These are phyloP conservation scores for Acrossocheilus wenchowensis DNA, from an alignment of 2,797 vertebrate genomes.

Conservation along the genomic window DNA sequence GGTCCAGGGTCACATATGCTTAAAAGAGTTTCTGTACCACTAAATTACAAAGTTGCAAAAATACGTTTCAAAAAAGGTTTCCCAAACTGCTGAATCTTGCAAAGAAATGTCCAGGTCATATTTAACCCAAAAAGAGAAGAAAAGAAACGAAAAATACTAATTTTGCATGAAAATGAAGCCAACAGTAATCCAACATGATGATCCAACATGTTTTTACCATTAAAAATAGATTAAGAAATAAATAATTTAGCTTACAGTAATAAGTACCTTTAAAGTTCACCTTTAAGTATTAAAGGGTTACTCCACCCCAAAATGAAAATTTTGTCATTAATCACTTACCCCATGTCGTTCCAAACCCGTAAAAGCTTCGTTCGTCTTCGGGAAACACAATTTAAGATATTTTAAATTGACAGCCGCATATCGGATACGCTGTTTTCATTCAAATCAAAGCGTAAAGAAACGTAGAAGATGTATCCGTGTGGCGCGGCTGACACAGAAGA, in stretches of 20 bases:
- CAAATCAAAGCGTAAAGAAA: too few relatives aligned
- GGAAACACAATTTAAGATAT: too few relatives aligned
- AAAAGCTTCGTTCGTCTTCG: too few relatives aligned
- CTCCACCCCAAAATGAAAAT: too few relatives aligned
- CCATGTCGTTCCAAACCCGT: too few relatives aligned
- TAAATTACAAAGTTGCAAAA: not conserved
- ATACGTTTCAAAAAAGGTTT: not conserved
- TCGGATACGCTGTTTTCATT: too few relatives aligned
- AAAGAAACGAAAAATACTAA: not conserved
- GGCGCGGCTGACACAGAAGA: too few relatives aligned
- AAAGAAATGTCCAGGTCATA: not conserved
- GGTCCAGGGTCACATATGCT: too few relatives aligned
- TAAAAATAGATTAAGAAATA: not conserved
- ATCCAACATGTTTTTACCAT: not conserved
- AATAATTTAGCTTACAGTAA: not conserved
- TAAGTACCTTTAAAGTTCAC: not conserved
- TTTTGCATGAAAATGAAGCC: not conserved
- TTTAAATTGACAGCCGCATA: too few relatives aligned
- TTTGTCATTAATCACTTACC: too few relatives aligned
- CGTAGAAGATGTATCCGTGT: too few relatives aligned
- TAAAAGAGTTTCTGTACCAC: not conserved
- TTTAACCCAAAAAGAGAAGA: not conserved
- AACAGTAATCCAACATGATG: too few relatives aligned
- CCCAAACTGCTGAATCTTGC: not conserved
- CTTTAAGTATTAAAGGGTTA: not conserved